Percentiles rank a stretch among this genome's conserved stretches.
phyloP scores from a whole-genome alignment of 37 sponge, comb jelly and placozoan species.

The Eunapius fragilis region DNA sequence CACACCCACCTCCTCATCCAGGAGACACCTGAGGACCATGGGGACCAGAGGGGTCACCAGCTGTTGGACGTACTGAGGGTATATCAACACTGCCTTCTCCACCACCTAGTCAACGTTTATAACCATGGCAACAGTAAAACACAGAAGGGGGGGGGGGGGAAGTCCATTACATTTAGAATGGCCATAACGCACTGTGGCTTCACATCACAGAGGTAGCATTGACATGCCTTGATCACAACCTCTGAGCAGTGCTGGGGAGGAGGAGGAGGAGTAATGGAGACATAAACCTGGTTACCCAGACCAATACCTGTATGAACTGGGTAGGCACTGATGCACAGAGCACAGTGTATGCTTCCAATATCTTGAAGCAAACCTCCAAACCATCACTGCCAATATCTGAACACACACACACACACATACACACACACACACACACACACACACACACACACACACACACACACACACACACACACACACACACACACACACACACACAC shows the following conservation, averaged over 20 bases:
- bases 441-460: slow-evolving; percentile 8
- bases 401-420: background rate
- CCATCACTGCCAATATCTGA: slow-evolving; percentile 54
- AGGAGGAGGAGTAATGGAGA: no score
- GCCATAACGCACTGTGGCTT: slow-evolving; percentile 42
- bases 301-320: slow-evolving; percentile 56
- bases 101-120: slow-evolving; percentile 8
- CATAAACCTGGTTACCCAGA: background rate
- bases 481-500: slow-evolving; percentile 16
- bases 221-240: slow-evolving; percentile 52
- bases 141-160: background rate
- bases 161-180: slow-evolving; percentile 46
- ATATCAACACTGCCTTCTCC: slow-evolving; percentile 33
- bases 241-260: slow-evolving; percentile 40
- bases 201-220: slow-evolving; percentile 66
- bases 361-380: slow-evolving; percentile 54
- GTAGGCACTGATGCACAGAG: slow-evolving; percentile 50
- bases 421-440: slow-evolving; percentile 11
- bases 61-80: slow-evolving; percentile 30
- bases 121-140: background rate
- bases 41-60: slow-evolving; percentile 38
- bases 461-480: background rate
- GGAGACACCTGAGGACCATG: slow-evolving; percentile 14
- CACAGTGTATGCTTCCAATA: slow-evolving; percentile 64
- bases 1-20: slow-evolving; percentile 43